Conservation (phyloP, 1,140 invertebrate species). For the Aricia agestis region DNA sequence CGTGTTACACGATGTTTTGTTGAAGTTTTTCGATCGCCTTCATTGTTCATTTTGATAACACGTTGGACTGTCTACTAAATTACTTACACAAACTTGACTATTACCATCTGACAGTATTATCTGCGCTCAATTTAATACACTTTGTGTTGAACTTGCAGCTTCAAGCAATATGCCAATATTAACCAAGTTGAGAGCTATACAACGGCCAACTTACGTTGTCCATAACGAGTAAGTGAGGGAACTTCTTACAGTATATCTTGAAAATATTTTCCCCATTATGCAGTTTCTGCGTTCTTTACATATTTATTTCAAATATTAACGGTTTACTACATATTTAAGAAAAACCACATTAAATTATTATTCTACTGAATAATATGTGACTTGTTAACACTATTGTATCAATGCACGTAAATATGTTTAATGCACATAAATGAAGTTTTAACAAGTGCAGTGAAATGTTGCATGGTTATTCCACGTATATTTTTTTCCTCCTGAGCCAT, state of each 20-base stretch:
- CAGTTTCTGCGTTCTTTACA: neutral
- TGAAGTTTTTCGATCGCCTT: neutral
- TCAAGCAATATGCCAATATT: slow-evolving; percentile 13
- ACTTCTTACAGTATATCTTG: neutral
- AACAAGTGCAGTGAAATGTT: no score
- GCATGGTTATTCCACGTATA: no score
- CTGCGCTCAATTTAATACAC: slow-evolving; percentile 11
- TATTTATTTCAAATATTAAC: no score
- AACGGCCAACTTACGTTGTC: neutral
- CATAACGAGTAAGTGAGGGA: neutral
- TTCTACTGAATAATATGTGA: no score
- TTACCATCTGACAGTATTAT: slow-evolving; percentile 7
- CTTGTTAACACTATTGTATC: no score
- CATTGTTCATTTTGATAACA: neutral
- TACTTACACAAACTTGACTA: slow-evolving; percentile 5
- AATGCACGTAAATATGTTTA: no score
- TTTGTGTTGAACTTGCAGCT: slow-evolving; percentile 1
- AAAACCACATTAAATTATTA: no score
- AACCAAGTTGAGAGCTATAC: slow-evolving; percentile 14
- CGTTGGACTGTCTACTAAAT: neutral
- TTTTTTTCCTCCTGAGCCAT: no score
- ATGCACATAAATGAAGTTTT: no score
- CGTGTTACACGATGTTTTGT: no score
- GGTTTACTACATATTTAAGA: no score
- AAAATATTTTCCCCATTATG: neutral